A percentile compares a stretch with the other conserved stretches of the same genome.
Evolutionary conservation across 2,113 vertebrate species (phyloP).

Genomic region (Cyanoramphus novaezelandiae): DNA sequence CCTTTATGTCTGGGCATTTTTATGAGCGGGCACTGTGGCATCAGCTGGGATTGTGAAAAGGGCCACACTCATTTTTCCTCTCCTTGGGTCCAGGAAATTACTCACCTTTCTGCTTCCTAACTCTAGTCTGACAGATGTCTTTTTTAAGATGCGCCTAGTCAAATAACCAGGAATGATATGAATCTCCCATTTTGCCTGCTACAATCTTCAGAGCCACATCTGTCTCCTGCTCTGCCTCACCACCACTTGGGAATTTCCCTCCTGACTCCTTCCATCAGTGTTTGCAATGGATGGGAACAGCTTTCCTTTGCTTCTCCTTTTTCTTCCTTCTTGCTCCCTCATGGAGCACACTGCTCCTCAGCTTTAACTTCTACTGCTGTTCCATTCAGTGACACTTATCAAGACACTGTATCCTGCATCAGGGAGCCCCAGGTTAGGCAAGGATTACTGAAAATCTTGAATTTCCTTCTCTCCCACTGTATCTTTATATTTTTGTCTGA

Average conservation of each 20-base stretch:
- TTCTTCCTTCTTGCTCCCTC: neutral
- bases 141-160: neutral
- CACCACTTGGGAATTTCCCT: neutral
- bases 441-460: neutral
- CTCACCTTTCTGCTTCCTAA: conserved; percentile 2
- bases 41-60: neutral
- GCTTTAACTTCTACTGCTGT: neutral
- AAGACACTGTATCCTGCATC: fast-evolving
- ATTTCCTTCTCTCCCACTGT: neutral
- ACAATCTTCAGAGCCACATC: neutral
- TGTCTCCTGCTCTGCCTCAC: neutral
- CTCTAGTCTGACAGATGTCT: neutral
- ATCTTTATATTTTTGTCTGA: neutral
- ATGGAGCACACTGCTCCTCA: neutral
- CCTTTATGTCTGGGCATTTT: neutral
- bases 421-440: neutral
- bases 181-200: neutral
- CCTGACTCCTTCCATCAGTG: neutral
- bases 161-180: neutral
- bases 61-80: neutral
- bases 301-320: neutral
- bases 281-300: fast-evolving
- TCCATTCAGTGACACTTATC: neutral
- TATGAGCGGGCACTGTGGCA: neutral
- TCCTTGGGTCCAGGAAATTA: neutral